These are phyloP conservation scores for Oreortyx pictus DNA, from an alignment of 2,797 vertebrate genomes.

Conservation along the genomic window DNA sequence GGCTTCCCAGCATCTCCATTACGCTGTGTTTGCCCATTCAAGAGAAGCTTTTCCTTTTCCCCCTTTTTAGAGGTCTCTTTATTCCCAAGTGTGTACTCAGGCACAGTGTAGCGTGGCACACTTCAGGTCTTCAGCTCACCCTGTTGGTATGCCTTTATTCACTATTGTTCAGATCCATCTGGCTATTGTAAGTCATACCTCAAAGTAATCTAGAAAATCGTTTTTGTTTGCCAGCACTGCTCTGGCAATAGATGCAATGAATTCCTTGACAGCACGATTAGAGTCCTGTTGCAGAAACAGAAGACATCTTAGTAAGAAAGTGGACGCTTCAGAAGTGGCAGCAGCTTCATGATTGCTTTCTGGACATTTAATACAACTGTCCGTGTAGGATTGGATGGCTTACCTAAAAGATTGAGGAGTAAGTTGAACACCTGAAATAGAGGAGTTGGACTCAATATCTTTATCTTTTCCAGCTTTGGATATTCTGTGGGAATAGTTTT, in stretches of 20 bases:
- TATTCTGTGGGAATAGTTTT: no score
- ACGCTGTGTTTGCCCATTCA: accelerated
- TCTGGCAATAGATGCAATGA: background rate
- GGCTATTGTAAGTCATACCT: background rate
- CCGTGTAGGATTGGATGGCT: background rate
- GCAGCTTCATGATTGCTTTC: background rate
- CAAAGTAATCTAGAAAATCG: conserved; percentile 25
- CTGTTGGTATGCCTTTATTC: background rate
- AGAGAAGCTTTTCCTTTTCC: accelerated
- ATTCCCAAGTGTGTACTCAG: background rate
- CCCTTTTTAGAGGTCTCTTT: background rate
- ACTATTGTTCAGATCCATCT: background rate
- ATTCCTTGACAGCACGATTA: background rate
- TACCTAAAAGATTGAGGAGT: accelerated
- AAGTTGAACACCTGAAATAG: background rate
- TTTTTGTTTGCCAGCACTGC: background rate
- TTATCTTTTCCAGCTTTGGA: no score
- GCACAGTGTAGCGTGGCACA: accelerated
- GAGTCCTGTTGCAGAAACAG: background rate
- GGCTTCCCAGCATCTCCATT: background rate
- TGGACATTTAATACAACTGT: background rate
- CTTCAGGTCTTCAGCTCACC: background rate
- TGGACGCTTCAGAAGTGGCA: accelerated
- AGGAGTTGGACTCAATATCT: background rate
- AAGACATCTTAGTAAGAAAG: background rate